Percentiles rank a stretch among this genome's conserved stretches.
Evolutionary conservation across 2,113 vertebrate species (phyloP).

Genomic region (Aythya baeri): DNA sequence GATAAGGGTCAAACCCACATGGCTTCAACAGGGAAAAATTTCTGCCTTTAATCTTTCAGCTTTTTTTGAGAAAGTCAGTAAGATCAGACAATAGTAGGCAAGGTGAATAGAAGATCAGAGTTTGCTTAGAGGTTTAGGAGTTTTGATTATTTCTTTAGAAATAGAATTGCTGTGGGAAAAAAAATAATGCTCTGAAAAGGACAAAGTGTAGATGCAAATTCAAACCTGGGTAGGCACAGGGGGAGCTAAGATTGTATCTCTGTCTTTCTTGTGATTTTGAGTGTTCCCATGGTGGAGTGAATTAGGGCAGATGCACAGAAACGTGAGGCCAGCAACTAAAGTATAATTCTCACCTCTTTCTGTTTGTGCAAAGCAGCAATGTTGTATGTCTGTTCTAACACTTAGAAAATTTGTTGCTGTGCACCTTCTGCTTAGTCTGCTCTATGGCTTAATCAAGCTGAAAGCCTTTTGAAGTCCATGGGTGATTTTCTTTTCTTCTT

Average conservation of each 20-base stretch:
- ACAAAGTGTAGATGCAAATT: background rate
- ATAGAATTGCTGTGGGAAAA: background rate
- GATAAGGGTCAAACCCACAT: background rate
- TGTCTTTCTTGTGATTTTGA: background rate
- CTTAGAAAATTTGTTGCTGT: background rate
- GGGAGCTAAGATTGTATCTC: background rate
- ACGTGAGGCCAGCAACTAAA: background rate
- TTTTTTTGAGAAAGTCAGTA: background rate
- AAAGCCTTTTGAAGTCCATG: slow-evolving; percentile 56
- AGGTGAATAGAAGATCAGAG: background rate
- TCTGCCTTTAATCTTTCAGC: background rate
- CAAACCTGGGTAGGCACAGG: background rate
- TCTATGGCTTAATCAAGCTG: slow-evolving; percentile 3
- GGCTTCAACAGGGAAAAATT: background rate
- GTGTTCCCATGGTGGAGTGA: background rate
- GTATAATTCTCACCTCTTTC: background rate
- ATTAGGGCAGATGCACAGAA: background rate
- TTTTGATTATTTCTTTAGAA: background rate
- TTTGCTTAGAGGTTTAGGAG: background rate
- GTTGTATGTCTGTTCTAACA: background rate
- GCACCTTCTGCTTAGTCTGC: background rate
- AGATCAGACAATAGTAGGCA: background rate
- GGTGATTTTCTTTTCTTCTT: slow-evolving; percentile 45
- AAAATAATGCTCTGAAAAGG: background rate
- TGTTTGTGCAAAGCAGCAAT: background rate